Percentiles rank a stretch among this genome's conserved stretches.
These are phyloP conservation scores for Epinephelus coioides DNA, from an alignment of 2,797 vertebrate species.

Conservation along the genomic window DNA sequence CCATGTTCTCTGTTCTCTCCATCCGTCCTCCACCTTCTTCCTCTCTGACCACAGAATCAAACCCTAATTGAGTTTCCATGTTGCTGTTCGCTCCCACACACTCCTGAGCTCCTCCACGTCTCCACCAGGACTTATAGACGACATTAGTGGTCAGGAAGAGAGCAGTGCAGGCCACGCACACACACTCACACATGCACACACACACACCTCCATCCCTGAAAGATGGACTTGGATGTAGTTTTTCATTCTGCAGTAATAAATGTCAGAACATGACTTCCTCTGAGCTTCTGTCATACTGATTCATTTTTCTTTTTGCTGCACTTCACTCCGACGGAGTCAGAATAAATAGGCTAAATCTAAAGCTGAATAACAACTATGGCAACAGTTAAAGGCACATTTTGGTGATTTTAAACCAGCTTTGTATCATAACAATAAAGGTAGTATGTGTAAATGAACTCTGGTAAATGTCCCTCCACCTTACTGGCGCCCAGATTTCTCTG, in stretches of 20 bases:
- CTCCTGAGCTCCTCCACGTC: conserved; percentile 29
- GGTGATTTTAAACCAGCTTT: too few species aligned
- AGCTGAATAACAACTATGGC: too few species aligned
- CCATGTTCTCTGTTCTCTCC: neutral
- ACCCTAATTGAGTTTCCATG: conserved; percentile 76
- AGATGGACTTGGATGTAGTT: neutral
- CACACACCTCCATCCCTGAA: neutral
- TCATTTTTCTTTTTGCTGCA: neutral
- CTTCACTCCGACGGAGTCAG: too few species aligned
- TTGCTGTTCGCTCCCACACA: conserved; percentile 40
- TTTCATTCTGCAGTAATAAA: conserved; percentile 3
- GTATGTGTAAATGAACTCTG: too few species aligned
- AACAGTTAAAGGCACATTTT: too few species aligned
- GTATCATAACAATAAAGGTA: too few species aligned
- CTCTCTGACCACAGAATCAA: conserved; percentile 52
- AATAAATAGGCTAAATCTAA: too few species aligned
- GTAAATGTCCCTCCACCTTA: too few species aligned
- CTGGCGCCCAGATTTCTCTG: too few species aligned
- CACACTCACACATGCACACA: neutral
- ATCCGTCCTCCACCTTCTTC: conserved; percentile 17
- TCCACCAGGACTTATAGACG: conserved; percentile 29
- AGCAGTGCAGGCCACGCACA: neutral
- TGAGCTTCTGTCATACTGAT: neutral
- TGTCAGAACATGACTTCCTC: neutral
- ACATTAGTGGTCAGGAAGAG: conserved; percentile 39